These are phyloP conservation scores for Laothoe populi DNA, from an alignment of 2,888 invertebrate species.

Conservation along the genomic window DNA sequence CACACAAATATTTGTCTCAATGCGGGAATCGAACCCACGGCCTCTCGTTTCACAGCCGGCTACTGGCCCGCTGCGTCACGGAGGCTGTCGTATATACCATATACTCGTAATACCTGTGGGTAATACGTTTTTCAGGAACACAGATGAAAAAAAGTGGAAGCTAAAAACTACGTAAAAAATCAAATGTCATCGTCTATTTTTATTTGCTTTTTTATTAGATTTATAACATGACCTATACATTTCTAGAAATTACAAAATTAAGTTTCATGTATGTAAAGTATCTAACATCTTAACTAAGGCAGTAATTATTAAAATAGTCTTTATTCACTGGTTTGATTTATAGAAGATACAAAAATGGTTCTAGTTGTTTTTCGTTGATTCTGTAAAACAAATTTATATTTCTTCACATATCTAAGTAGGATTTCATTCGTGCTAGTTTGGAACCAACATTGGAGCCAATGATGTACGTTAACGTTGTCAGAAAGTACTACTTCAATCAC, in stretches of 20 bases:
- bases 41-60: no score
- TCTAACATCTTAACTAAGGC: slow-evolving; percentile 63
- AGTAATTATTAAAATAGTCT: slow-evolving; percentile 61
- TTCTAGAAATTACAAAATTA: slow-evolving; percentile 69
- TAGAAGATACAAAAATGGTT: slow-evolving; percentile 35
- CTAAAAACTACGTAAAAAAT: slow-evolving; percentile 41
- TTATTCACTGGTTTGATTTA: slow-evolving; percentile 71
- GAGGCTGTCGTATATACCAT: no score
- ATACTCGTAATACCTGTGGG: no score
- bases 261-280: slow-evolving; percentile 55
- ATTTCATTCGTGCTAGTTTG: no score
- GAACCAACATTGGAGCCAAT: no score
- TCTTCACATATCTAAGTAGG: no score
- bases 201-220: slow-evolving; percentile 76
- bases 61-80: no score
- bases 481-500: slow-evolving; percentile 28
- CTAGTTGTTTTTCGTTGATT: neutral
- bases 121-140: no score
- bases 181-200: slow-evolving; percentile 78
- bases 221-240: slow-evolving; percentile 72
- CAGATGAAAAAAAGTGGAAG: no score
- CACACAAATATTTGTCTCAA: no score
- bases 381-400: neutral
- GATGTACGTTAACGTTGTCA: neutral
- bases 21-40: no score